Evolutionary conservation across 2,797 vertebrate species (phyloP).

Genomic region (Todus mexicanus): DNA sequence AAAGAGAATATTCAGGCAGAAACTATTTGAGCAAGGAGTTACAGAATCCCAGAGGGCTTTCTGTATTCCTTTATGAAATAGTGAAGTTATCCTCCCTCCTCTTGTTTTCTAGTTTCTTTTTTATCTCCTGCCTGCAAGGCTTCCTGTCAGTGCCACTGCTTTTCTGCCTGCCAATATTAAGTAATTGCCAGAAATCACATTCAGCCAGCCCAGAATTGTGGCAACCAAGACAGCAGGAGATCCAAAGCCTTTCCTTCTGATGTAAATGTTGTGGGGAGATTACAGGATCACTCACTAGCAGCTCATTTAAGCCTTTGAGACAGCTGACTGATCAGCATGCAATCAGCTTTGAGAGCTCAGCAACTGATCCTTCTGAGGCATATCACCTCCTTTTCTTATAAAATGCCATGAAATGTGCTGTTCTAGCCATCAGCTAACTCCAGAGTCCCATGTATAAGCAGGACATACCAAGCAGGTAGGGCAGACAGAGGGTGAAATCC

Average conservation of each 20-base stretch:
- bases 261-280: background rate
- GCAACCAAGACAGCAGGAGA: background rate
- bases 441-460: background rate
- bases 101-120: background rate
- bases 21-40: background rate
- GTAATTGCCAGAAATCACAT: background rate
- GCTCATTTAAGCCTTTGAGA: background rate
- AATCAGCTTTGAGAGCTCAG: background rate
- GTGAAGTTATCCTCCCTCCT: background rate
- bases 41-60: background rate
- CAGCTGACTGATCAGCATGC: background rate
- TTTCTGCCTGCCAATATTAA: background rate
- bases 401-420: background rate
- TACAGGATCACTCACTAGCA: background rate
- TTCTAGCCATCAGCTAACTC: background rate
- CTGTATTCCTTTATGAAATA: background rate
- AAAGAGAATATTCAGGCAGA: background rate
- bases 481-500: background rate
- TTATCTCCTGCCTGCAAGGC: background rate
- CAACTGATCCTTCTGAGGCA: background rate
- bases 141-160: background rate
- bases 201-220: background rate
- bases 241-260: background rate
- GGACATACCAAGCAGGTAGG: background rate
- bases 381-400: background rate